Evolutionary conservation across 1,140 invertebrate species (phyloP), one percentile per base, ranked within the genome.

Genomic region (Micrasema minimum): DNA sequence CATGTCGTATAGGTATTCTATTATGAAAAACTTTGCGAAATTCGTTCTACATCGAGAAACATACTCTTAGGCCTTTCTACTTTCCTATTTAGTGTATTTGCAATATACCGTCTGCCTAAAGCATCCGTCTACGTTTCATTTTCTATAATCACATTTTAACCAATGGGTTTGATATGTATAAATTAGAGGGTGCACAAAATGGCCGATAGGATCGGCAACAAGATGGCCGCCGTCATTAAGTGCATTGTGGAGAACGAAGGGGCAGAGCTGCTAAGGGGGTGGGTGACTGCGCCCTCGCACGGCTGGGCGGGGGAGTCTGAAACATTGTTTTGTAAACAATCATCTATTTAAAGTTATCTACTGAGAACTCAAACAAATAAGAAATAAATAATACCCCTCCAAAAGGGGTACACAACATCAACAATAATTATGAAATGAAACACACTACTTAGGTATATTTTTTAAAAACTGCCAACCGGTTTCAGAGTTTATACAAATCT

Each of bases 211-310:
- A 64, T 64, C 14, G 55, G 45, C 55, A 64, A 12, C n/a, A 51
- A 23, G 22, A 46, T 62, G 43, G 46, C 57, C 7, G 35, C n/a
- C 45, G 22, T 6, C 5, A 46, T 16, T 18, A 16, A 38, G 12
- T 22, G 66, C 69, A 80, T 68, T 68, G 70, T 53, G 59, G 43
- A 43, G 45, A 16, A 31, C 9, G 81, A 79, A 84, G 76, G 70
- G 10, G 51, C 10, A 11, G 84, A 74, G 80, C 85, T 76, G 82
- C 87, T 84, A 72, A 80, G 88, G 71, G 81, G 85, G 74, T 77
- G 87, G 74, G 87, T 87, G 16, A 88, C 85, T 14, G 86, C 87
- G 10, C 86, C 84, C 71, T 87, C 86, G 70, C 87, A 89, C 2
- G 84, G 82, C 38, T 87, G 85, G 26, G 86, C 82, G 68, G 85